These are phyloP conservation scores for Tapirus indicus DNA, from an alignment of 2,797 vertebrate genomes.

Conservation along the genomic window DNA sequence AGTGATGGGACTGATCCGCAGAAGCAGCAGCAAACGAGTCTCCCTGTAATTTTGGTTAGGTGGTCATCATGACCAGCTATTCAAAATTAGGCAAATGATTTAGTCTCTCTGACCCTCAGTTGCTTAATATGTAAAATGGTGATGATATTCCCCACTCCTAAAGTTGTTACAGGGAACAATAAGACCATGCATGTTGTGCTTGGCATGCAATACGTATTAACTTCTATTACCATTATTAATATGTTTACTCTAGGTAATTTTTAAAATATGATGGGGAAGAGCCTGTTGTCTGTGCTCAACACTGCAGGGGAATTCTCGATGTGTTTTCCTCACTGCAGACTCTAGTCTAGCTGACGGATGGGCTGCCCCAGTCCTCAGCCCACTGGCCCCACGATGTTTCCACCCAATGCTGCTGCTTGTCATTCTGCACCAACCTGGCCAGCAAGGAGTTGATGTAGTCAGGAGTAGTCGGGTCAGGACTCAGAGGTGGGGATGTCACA, in stretches of 20 bases:
- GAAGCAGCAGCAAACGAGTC: not conserved
- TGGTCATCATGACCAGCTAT: not conserved
- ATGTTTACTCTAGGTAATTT: not conserved
- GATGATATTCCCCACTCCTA: not conserved
- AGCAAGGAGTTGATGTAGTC: constrained; percentile 98
- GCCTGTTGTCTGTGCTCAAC: not conserved
- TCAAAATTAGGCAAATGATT: not conserved
- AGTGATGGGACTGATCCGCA: not conserved
- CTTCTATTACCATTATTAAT: not conserved
- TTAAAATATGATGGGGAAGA: not conserved
- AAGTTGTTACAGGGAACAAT: not conserved
- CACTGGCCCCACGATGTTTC: not conserved
- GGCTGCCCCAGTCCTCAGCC: not conserved
- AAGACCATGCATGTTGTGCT: not conserved
- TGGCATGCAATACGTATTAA: not conserved
- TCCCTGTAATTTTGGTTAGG: not conserved
- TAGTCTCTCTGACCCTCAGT: not conserved
- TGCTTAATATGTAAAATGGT: not conserved
- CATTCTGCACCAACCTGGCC: constrained; percentile 91
- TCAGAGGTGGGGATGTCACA: constrained; percentile 97
- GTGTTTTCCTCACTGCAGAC: not conserved
- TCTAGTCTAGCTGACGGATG: not conserved
- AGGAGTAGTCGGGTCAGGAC: constrained; percentile 98
- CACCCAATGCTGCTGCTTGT: accelerated
- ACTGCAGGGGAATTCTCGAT: not conserved